These are phyloP conservation scores for Colaptes auratus DNA, from an alignment of 2,113 vertebrate genomes.

Conservation along the genomic window DNA sequence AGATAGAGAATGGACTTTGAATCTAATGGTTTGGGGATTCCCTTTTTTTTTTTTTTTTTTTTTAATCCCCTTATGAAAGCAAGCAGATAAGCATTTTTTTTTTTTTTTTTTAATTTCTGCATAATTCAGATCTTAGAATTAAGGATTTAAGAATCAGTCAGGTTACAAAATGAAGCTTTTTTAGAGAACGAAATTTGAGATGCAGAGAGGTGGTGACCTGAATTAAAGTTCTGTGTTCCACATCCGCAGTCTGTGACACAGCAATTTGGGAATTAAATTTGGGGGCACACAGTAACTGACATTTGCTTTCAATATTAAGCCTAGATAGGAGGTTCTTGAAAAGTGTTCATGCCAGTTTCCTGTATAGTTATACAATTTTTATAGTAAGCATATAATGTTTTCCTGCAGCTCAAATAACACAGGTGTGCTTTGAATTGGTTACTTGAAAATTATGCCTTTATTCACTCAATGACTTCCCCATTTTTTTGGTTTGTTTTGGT, in stretches of 20 bases:
- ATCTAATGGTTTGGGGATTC: neutral
- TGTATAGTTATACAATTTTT: neutral
- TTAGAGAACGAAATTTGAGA: neutral
- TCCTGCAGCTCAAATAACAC: neutral
- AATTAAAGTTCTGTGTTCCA: neutral
- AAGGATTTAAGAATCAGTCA: neutral
- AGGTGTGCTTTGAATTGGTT: neutral
- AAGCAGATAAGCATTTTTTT: neutral
- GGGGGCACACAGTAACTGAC: accelerated
- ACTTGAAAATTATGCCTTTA: neutral
- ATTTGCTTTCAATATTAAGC: neutral
- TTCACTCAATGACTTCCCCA: neutral
- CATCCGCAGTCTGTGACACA: neutral
- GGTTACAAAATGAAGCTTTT: neutral
- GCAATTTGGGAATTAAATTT: neutral
- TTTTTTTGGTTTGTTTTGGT: neutral
- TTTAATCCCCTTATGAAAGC: neutral
- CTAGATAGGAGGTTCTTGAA: neutral
- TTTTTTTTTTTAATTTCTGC: neutral
- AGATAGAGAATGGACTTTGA: neutral
- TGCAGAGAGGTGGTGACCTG: neutral
- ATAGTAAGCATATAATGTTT: neutral
- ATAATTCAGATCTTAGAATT: neutral
- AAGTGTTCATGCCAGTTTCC: neutral
- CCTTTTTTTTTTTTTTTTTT: too few relatives aligned